Evolutionary conservation across 2,797 vertebrate genomes (phyloP).

Genomic region (Natrix natrix): DNA sequence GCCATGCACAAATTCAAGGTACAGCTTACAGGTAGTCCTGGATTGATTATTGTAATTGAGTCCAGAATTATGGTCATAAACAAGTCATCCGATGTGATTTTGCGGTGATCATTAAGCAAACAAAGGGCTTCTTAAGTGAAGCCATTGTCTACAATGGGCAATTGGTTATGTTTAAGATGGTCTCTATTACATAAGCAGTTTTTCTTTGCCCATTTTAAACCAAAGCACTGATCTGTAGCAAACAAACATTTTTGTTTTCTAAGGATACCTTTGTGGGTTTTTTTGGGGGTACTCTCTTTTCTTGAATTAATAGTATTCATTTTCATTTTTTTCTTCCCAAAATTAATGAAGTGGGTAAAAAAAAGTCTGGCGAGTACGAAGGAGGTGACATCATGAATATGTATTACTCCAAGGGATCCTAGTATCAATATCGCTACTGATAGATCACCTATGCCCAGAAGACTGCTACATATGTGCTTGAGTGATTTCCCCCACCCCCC

Average conservation of each 20-base stretch:
- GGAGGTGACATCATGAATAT: neutral
- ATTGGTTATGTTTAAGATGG: neutral
- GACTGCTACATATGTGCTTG: no score
- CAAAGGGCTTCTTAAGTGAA: neutral
- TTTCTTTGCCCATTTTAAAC: neutral
- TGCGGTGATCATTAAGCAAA: neutral
- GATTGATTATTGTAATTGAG: neutral
- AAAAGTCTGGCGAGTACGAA: neutral
- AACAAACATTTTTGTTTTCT: neutral
- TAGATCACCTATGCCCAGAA: neutral
- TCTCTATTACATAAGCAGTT: neutral
- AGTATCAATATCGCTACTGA: neutral
- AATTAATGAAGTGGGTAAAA: neutral
- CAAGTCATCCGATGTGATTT: neutral
- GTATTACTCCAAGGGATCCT: neutral
- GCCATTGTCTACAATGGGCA: neutral
- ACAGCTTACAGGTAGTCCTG: neutral
- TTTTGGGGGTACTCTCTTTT: neutral
- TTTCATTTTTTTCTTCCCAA: neutral
- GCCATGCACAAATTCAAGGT: neutral
- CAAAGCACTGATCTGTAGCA: neutral
- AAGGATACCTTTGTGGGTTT: neutral
- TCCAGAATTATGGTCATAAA: neutral
- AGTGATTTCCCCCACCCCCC: no score
- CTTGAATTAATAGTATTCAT: neutral